Base-by-base conservation (phyloP, 2,113 vertebrate species). In the Perca flavescens region DNA sequence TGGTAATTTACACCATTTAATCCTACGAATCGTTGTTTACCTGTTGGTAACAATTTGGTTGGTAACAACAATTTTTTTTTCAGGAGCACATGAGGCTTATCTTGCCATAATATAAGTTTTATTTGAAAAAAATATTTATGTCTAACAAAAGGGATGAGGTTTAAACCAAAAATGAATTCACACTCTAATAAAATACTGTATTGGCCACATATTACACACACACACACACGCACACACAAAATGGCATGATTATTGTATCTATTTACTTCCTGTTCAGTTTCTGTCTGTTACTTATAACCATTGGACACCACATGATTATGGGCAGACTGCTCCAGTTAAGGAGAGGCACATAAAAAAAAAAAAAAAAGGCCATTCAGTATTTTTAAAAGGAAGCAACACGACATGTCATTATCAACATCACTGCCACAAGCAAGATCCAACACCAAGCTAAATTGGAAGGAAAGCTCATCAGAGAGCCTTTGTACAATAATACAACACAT, bases 311-410 rank as follows among this genome's bases (percentile, higher is more conserved):
- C 80, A 84, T 76, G 77, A 90, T 83, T 66, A 84, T 72, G 80
- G 78, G 66, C 90, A 89, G 83, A 88, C 87, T 86, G 88, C 88
- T 93, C 88, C 89, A 80, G 89, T 89, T 89, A 88, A 90, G 89
- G 89, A 95, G 94, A 95, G 94, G 94, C 95, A 96, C 93, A 81
- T 94, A n/a, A n/a, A n/a, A n/a, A n/a, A n/a, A n/a, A n/a, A n/a
- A n/a, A n/a, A n/a, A n/a, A n/a, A n/a, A 95, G 94, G 93, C 93
- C 92, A 94, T 94, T 92, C 61, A 90, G 90, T 90, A 87, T 91
- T 89, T 91, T 86, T 67, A 84, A 89, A 92, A 91, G 88, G 85
- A 93, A 87, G 84, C 77, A 89, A 90, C 84, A 86, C 82, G 87
- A 90, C 86, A 85, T 85, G 79, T 88, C 72, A 75, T 71, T 64